Evolutionary conservation across 1,140 invertebrate species (phyloP), one percentile per base, ranked within the genome.

Genomic region (Scylla paramamosain): DNA sequence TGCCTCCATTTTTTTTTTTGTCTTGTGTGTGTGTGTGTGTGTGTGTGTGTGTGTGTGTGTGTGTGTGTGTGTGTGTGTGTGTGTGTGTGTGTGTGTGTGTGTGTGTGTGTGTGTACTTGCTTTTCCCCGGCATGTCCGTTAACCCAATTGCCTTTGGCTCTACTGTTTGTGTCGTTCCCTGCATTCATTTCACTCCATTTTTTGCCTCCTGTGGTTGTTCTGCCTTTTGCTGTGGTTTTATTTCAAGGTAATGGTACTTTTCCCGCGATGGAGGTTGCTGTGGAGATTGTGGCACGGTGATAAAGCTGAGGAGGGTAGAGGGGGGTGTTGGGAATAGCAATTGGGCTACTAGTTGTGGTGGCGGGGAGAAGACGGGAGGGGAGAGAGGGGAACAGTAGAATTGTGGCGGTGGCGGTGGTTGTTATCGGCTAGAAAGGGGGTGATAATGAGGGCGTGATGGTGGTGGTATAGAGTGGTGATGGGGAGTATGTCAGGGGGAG

Each of bases 31-130:
- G 3, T 87, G 29, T 31, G 86, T 87, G 20, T 87, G 86, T 31
- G 20, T 87, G 86, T 87, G 86, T 45, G 25, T 31, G 2, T 87
- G 20, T n/a, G 3, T 87, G 29, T 31, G 86, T 87, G 20, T 87
- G 86, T 31, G 20, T 87, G 86, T 87, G 86, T 31, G 86, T 31
- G 4, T 87, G 86, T 6, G 86, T 87, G 4, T 87, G 86, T 31
- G 86, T 88, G 86, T 88, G 4, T 16, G 86, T 88, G 86, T 88
- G 86, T 88, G 86, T 88, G 3, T 88, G 86, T 16, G 86, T 16
- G 86, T 16, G 86, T 16, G 4, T n/a, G 86, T 31, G 16, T 10
- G 16, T 88, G 86, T 31, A 29, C 29, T 25, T 83, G 77, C 29
- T 39, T 39, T 39, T 39, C 39, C 39, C 39, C 39, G 39, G 6